phyloP scores from a whole-genome alignment of 92 coral and sea anemone genomes.

The Palythoa grandis region DNA sequence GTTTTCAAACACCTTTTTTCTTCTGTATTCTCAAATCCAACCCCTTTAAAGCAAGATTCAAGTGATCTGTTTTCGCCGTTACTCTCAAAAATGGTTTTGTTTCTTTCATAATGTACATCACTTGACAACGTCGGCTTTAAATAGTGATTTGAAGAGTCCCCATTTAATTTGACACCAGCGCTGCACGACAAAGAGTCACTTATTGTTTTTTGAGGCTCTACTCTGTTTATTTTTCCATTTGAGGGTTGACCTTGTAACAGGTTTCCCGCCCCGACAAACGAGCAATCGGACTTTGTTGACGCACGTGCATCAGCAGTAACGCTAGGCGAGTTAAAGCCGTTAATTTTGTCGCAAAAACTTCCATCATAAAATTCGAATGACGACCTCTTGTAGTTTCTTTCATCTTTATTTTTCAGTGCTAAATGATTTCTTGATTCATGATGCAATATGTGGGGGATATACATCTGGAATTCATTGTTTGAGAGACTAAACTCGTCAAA shows the following conservation, averaged over 20 bases:
- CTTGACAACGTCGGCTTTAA: background rate
- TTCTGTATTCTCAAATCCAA: background rate
- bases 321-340: conserved; percentile 8
- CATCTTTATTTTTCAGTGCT: background rate
- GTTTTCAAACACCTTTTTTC: conserved; percentile 23
- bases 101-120: background rate
- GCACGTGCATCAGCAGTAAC: conserved; percentile 26
- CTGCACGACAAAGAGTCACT: background rate
- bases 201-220: background rate
- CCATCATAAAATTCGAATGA: conserved; percentile 2
- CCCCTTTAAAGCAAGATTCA: background rate
- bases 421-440: background rate
- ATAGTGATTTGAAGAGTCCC: conserved; percentile 1
- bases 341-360: conserved; percentile 13
- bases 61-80: background rate
- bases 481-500: conserved; percentile 21
- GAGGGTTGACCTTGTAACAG: conserved; percentile 33
- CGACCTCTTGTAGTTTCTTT: background rate
- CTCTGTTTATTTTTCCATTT: conserved; percentile 21
- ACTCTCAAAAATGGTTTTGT: background rate
- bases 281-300: conserved; percentile 19
- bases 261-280: conserved; percentile 49
- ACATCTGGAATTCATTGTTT: conserved; percentile 78
- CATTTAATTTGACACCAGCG: conserved; percentile 17
- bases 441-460: conserved; percentile 75